Conservation (phyloP, 2,113 vertebrate species). For the Heterotis niloticus region DNA sequence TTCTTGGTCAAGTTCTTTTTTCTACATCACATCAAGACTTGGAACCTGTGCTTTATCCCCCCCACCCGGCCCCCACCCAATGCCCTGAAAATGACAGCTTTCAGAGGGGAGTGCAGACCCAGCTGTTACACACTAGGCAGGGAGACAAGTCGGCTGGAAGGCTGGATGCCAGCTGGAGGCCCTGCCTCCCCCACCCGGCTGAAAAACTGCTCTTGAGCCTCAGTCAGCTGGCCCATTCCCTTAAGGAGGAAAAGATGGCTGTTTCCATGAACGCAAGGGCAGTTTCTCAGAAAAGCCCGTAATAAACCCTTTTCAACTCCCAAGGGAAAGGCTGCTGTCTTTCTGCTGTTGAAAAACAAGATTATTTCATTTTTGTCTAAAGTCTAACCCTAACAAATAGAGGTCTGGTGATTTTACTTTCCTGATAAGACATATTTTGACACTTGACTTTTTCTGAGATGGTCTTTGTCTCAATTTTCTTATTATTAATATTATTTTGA, state of each 20-base stretch:
- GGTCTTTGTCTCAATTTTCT: too few species aligned
- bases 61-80: background rate
- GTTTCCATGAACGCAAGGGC: conserved; percentile 31
- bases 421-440: background rate
- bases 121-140: conserved; percentile 23
- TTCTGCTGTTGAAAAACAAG: background rate
- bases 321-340: background rate
- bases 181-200: conserved; percentile 22
- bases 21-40: conserved; percentile 13
- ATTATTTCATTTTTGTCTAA: background rate
- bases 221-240: conserved; percentile 22
- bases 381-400: background rate
- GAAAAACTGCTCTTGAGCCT: conserved; percentile 36
- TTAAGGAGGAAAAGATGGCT: conserved; percentile 25
- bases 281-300: conserved; percentile 24
- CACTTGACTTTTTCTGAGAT: background rate
- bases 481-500: too few species aligned
- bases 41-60: conserved; percentile 14
- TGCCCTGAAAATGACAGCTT: conserved; percentile 15
- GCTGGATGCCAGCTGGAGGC: conserved; percentile 21
- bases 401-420: background rate
- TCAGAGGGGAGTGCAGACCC: conserved; percentile 36
- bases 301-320: conserved; percentile 21
- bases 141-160: conserved; percentile 9
- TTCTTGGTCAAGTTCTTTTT: conserved; percentile 14